Percentiles rank a stretch among this genome's conserved stretches.
Evolutionary conservation across 1,140 invertebrate species (phyloP).

Genomic region (Aphaenogaster ashmeadi): DNA sequence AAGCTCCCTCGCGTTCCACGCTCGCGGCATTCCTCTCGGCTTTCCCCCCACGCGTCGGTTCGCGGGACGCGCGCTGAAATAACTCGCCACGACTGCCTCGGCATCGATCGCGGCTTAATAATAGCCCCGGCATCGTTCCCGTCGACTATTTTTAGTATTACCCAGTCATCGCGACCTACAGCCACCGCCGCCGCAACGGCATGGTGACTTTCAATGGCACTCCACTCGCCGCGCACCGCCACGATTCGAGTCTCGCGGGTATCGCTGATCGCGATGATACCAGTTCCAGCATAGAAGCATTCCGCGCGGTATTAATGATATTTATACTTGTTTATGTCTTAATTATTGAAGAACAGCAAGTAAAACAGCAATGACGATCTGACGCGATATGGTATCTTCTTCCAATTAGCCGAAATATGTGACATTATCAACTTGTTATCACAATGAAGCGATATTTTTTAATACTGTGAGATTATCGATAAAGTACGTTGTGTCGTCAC

Average conservation of each 20-base stretch:
- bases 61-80: conserved; percentile 65
- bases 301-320: no score
- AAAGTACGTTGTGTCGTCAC: not conserved
- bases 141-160: conserved; percentile 76
- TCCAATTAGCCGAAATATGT: conserved; percentile 8
- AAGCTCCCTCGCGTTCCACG: conserved; percentile 10
- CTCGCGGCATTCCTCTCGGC: not conserved
- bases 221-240: conserved; percentile 23
- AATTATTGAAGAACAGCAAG: not conserved
- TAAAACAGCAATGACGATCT: not conserved
- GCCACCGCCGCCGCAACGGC: conserved; percentile 56
- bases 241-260: not conserved
- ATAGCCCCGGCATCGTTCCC: conserved; percentile 75
- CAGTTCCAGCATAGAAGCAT: not conserved
- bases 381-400: not conserved
- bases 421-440: not conserved
- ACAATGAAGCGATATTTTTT: not conserved
- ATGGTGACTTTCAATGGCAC: conserved; percentile 78
- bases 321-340: not conserved
- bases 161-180: conserved; percentile 79
- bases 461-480: not conserved
- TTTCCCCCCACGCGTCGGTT: not conserved
- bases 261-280: not conserved
- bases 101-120: conserved; percentile 77
- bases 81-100: conserved; percentile 70